Evolutionary conservation across 2,797 vertebrate genomes (phyloP), one percentile per base, ranked within the genome.

Genomic region (Limosa lapponica): DNA sequence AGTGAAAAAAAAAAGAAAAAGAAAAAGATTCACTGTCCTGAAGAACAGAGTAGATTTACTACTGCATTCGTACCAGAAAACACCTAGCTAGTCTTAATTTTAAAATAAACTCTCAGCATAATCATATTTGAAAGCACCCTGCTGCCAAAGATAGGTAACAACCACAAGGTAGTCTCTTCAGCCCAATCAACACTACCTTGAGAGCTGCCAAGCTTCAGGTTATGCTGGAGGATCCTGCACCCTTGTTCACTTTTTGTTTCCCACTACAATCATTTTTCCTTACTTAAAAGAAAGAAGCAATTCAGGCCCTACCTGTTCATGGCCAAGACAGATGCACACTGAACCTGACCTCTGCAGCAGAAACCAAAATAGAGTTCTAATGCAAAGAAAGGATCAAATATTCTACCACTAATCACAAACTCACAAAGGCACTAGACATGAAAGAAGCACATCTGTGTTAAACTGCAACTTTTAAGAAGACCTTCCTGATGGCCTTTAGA

Each of bases 171-270:
- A 64, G 57, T 19, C 62, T 72, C 69, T 66, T 51, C 64, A 87
- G 55, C 34, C 34, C 55, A 25, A 3, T 27, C 32, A 67, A 6
- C 22, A 8, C 23, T 20, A 4, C 49, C 19, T 62, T 0, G 0
- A 54, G 30, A 62, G n/a, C 2, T 77, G 66, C 37, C 75, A 72
- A 11, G 6, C n/a, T 70, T 19, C 49, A 73, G 17, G 34, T 36
- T 36, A 14, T 3, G 30, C 54, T 54, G 58, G 13, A 82, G 52
- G 13, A 82, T 57, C 49, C 46, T 54, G 27, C 24, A 49, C 6
- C 19, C 5, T 13, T 11, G 28, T 64, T 87, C 30, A 78, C 14
- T 65, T 74, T 20, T n/a, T 23, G 20, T 34, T 80, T 87, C n/a
- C 34, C 36, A 58, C 20, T 58, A 30, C 77, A 72, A 36, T 25